Base-by-base conservation (phyloP, 2,888 invertebrate genomes). In the Gerris lacustris region DNA sequence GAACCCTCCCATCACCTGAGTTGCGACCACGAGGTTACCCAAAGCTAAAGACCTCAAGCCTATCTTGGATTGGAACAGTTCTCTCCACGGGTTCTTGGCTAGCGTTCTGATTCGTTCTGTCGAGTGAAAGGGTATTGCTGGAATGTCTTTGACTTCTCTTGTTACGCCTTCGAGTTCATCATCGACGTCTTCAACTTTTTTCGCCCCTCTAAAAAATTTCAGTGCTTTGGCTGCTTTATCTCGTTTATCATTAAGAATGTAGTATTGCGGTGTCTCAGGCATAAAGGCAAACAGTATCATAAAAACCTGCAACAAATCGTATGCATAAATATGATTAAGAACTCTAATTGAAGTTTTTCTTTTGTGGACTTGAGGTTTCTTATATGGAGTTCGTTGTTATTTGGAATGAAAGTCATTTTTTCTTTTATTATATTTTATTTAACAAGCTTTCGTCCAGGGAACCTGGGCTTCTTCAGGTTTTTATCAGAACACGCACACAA, bases 261-360 rank as follows among this genome's bases (percentile, higher is more conserved):
- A 80, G 74, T 83, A 86, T 74, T 86, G 85, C 0, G 86, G 86
- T 0, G 86, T 85, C 75, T 86, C 86, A 0, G 86, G 86, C 79
- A 86, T 82, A 84, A 84, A 85, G 9, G 80, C 72, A 76, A 85
- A 85, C 0, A 81, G 77, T 0, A 82, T 45, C 63, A 83, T 80
- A 70, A 83, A 84, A 18, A 81, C 73, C 66, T 66, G 66, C 17
- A 9, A 55, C 62, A 55, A 15, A 55, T 55, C 62, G 62, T n/a
- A n/a, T n/a, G n/a, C n/a, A n/a, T n/a, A n/a, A n/a, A 31, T 31
- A 31, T 2, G 4, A 31, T 31, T 2, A 31, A 31, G 31, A 31
- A 4, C 31, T n/a, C n/a, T n/a, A n/a, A n/a, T n/a, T n/a, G n/a
- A n/a, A n/a, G n/a, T n/a, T n/a, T n/a, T n/a, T n/a, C n/a, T n/a